phyloP scores from a whole-genome alignment of 2,113 vertebrate species.

The Osmerus eperlanus region DNA sequence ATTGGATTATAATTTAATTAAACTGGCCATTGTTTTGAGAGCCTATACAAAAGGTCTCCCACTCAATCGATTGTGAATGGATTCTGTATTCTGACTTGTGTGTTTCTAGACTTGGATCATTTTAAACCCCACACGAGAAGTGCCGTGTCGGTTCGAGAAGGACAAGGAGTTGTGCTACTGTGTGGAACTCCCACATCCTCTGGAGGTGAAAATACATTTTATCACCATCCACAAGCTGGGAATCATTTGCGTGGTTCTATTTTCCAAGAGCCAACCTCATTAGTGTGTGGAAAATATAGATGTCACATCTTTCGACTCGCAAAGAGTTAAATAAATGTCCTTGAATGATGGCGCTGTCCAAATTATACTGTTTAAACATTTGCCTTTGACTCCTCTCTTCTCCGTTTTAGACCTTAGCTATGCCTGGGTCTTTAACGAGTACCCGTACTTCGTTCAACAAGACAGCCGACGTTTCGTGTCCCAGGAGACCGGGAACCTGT shows the following conservation, averaged over 20 bases:
- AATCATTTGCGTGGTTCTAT: no score
- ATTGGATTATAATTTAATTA: no score
- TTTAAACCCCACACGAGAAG: slow-evolving; percentile 84
- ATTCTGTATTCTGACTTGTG: neutral
- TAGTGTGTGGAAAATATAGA: no score
- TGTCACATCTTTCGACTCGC: no score
- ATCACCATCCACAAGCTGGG: no score
- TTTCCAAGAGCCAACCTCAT: no score
- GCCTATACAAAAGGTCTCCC: neutral
- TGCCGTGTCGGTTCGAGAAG: slow-evolving; percentile 88
- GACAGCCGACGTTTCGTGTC: slow-evolving; percentile 89
- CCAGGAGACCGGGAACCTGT: slow-evolving; percentile 90
- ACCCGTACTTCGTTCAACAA: slow-evolving; percentile 86
- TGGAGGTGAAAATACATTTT: slow-evolving; percentile 69
- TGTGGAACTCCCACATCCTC: slow-evolving; percentile 85
- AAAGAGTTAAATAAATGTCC: no score
- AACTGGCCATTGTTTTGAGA: no score
- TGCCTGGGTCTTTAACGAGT: slow-evolving; percentile 92
- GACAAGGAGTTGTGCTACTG: slow-evolving; percentile 93
- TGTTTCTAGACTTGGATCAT: slow-evolving; percentile 80
- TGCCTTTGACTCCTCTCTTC: neutral
- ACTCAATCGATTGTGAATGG: no score
- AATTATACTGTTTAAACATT: no score
- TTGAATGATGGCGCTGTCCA: no score
- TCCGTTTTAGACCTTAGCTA: slow-evolving; percentile 76